These are phyloP conservation scores for Platyura marginata DNA, from an alignment of 1,140 invertebrate species.

Conservation along the genomic window DNA sequence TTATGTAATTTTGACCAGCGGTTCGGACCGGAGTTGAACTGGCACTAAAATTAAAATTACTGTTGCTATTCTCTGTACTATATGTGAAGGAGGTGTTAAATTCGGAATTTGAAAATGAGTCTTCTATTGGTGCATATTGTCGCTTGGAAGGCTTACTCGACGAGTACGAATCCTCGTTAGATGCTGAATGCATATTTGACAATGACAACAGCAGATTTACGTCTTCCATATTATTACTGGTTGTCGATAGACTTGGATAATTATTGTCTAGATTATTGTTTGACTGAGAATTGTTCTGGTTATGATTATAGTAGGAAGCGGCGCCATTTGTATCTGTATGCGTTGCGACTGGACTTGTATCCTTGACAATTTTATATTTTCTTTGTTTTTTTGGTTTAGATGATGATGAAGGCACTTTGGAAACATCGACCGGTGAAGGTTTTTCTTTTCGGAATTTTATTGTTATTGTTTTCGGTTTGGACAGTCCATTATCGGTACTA, in stretches of 20 bases:
- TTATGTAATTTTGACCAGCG: background rate
- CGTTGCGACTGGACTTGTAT: conserved; percentile 1
- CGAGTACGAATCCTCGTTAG: background rate
- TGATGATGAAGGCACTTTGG: background rate
- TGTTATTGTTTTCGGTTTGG: conserved; percentile 1
- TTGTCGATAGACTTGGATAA: background rate
- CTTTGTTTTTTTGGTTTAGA: background rate
- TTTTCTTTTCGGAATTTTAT: conserved; percentile 4
- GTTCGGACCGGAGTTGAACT: conserved; percentile 1
- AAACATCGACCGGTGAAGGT: background rate
- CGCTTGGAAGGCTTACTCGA: background rate
- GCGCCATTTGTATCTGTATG: background rate
- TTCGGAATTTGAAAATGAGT: conserved; percentile 1
- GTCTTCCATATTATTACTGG: background rate
- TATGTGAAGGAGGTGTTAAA: background rate
- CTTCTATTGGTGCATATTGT: background rate
- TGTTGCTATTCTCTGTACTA: background rate
- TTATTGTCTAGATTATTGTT: background rate
- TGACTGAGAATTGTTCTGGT: too few relatives aligned
- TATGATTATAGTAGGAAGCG: background rate
- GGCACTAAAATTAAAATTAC: background rate
- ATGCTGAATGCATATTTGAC: background rate
- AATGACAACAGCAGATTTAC: conserved; percentile 1
- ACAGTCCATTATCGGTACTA: conserved; percentile 9
- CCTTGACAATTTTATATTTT: conserved; percentile 14